Conservation (phyloP, 2,888 invertebrate species). For the Tetrapedia diversipes region DNA sequence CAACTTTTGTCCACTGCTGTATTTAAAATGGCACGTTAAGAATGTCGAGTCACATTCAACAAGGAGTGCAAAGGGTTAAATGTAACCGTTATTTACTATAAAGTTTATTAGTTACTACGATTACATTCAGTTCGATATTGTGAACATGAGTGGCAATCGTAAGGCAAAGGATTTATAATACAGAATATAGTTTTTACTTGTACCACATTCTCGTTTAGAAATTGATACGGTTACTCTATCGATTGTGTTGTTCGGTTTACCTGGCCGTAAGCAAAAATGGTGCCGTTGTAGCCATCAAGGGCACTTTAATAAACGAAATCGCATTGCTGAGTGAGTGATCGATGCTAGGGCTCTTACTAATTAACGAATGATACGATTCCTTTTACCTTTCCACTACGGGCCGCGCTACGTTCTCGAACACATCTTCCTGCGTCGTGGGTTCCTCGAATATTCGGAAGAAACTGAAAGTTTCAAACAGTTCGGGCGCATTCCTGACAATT, state of each 20-base stretch:
- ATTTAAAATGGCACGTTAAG: no score
- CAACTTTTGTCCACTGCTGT: no score
- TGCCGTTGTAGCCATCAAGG: constrained; percentile 84
- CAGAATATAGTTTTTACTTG: background rate
- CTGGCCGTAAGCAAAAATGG: constrained; percentile 85
- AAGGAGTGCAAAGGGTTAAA: no score
- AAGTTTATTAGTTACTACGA: no score
- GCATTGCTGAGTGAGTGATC: constrained; percentile 7
- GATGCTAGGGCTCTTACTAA: background rate
- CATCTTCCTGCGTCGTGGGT: constrained; percentile 78
- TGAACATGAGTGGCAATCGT: background rate
- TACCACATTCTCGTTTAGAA: background rate
- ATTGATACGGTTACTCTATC: background rate
- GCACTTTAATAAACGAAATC: constrained; percentile 77
- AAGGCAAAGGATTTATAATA: background rate
- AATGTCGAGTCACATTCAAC: no score
- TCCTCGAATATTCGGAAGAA: constrained; percentile 83
- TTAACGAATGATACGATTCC: constrained; percentile 37
- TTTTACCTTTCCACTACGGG: constrained; percentile 84
- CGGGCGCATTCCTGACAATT: background rate
- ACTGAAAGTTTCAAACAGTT: constrained; percentile 71
- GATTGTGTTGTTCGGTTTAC: constrained; percentile 73
- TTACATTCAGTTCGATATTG: no score
- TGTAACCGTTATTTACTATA: no score
- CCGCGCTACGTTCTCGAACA: constrained; percentile 83